Evolutionary conservation across 1,140 invertebrate species (phyloP).

Genomic region (Globodera rostochiensis): DNA sequence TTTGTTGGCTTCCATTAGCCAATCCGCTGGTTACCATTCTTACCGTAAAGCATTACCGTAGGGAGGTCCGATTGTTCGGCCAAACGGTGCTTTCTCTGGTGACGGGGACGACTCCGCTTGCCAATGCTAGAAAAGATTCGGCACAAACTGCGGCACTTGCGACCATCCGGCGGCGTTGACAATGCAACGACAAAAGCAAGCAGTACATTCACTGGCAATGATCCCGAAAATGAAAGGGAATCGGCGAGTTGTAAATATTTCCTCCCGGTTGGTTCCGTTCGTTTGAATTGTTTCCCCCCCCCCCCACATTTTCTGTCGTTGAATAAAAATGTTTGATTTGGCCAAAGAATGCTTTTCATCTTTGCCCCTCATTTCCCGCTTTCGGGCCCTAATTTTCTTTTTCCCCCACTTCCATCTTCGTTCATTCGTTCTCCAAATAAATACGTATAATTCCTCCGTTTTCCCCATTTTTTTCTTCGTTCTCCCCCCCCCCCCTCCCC

Average conservation of each 20-base stretch:
- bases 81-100: not conserved
- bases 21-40: slow-evolving; percentile 14
- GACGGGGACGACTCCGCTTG: not conserved
- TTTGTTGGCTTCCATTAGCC: slow-evolving; percentile 17
- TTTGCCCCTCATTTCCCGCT: not conserved
- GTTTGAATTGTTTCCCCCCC: not conserved
- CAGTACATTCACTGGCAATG: too few species aligned
- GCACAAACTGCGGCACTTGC: not conserved
- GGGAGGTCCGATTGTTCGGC: not conserved
- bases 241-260: too few species aligned
- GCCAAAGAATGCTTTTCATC: not conserved
- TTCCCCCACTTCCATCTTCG: not conserved
- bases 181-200: not conserved
- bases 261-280: not conserved
- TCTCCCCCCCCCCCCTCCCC: too few species aligned
- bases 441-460: not conserved
- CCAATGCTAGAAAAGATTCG: not conserved
- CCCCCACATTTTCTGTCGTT: not conserved
- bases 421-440: not conserved
- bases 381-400: slow-evolving; percentile 10
- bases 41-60: slow-evolving; percentile 13
- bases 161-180: not conserved
- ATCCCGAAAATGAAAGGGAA: too few species aligned
- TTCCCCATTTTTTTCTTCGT: too few species aligned
- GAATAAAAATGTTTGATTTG: slow-evolving; percentile 1